phyloP scores from a whole-genome alignment of 2,113 vertebrate species.

The Platysteira castanea region DNA sequence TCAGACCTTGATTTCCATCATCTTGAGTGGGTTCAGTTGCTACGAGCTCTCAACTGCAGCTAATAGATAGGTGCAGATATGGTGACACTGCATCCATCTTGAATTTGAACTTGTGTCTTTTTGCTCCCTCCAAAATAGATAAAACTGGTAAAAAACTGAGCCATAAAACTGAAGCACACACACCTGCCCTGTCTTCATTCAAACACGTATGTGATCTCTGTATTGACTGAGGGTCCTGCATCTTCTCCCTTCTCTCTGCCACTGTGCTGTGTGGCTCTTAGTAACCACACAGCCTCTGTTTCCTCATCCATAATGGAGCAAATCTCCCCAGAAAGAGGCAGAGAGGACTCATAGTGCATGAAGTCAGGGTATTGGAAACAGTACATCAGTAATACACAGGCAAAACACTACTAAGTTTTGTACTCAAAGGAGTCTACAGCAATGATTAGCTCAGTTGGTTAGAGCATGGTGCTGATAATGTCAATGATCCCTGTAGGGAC shows the following conservation, averaged over 20 bases:
- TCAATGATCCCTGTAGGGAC: too few species aligned
- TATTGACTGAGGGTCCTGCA: rapidly evolving
- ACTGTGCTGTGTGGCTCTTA: not conserved
- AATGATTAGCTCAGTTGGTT: not conserved
- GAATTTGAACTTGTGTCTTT: not conserved
- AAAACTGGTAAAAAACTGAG: not conserved
- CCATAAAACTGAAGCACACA: not conserved
- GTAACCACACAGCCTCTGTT: not conserved
- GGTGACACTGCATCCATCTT: not conserved
- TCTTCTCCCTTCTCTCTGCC: not conserved
- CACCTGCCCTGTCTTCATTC: not conserved
- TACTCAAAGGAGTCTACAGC: not conserved
- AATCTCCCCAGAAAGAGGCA: not conserved
- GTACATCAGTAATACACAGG: not conserved
- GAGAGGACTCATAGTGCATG: rapidly evolving
- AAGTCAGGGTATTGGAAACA: not conserved
- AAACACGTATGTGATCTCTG: not conserved
- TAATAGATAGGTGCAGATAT: not conserved
- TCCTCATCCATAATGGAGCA: not conserved
- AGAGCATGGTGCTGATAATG: not conserved
- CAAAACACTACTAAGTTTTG: not conserved
- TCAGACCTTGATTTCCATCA: not conserved
- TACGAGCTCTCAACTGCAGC: not conserved
- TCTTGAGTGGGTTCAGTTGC: not conserved
- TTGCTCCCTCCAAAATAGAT: not conserved